A percentile compares a stretch with the other conserved stretches of the same genome.
phyloP scores from a whole-genome alignment of 92 coral and sea anemone genomes.

The Paragorgia papillata region DNA sequence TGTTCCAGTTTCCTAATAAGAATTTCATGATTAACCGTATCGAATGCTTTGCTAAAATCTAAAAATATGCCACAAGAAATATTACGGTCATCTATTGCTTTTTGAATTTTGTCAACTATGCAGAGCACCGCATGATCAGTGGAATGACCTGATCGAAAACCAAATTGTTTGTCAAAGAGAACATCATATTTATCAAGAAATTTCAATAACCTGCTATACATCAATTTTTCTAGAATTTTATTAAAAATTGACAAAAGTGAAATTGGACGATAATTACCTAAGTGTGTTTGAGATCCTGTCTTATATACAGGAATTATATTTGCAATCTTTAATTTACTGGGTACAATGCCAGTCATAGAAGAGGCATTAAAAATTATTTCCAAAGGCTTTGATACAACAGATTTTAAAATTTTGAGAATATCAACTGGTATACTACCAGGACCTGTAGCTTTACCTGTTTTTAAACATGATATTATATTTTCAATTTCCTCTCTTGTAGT shows the following conservation, averaged over 20 bases:
- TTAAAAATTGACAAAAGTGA: slow-evolving; percentile 34
- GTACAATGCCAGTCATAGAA: slow-evolving; percentile 51
- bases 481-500: slow-evolving; percentile 46
- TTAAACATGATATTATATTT: slow-evolving; percentile 43
- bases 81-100: slow-evolving; percentile 56
- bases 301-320: slow-evolving; percentile 43
- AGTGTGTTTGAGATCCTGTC: background rate
- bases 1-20: slow-evolving; percentile 1
- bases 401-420: slow-evolving; percentile 42
- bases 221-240: slow-evolving; percentile 47
- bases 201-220: slow-evolving; percentile 47
- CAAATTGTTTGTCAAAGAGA: too few species aligned
- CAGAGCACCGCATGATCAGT: slow-evolving; percentile 56
- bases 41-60: too few species aligned
- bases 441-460: slow-evolving; percentile 41
- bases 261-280: slow-evolving; percentile 39
- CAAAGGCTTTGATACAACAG: slow-evolving; percentile 49
- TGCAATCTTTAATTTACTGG: slow-evolving; percentile 53
- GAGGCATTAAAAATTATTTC: slow-evolving; percentile 57
- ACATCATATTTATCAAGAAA: slow-evolving; percentile 37
- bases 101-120: too few species aligned
- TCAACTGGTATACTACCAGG: slow-evolving; percentile 54
- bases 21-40: too few species aligned
- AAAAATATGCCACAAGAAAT: slow-evolving; percentile 66
- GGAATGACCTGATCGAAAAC: slow-evolving; percentile 45